phyloP scores from a whole-genome alignment of 2,797 vertebrate species.

The Eupleurogrammus muticus region DNA sequence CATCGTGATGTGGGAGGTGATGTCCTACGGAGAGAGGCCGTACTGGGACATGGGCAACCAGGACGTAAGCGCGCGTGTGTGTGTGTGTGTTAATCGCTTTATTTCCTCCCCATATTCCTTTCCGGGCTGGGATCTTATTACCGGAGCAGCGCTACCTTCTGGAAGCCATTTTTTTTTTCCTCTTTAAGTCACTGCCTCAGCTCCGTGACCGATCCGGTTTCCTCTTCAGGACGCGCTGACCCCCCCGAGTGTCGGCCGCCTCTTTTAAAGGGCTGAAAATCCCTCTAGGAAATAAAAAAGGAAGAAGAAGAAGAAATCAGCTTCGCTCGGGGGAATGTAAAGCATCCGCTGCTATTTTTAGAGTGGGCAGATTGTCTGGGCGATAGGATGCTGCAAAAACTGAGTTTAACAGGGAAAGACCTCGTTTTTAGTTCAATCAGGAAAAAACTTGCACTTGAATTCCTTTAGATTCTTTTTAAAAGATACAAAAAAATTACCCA shows the following conservation, averaged over 20 bases:
- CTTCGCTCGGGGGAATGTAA: conserved; percentile 55
- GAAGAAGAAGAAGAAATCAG: too few relatives aligned
- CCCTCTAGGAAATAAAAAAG: conserved; percentile 25
- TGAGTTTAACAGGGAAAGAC: too few relatives aligned
- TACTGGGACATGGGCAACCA: conserved; percentile 99
- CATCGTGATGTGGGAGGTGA: conserved; percentile 98
- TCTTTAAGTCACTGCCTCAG: conserved; percentile 75
- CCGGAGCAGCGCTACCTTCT: conserved; percentile 55
- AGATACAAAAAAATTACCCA: too few relatives aligned
- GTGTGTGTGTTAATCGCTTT: conserved; percentile 59
- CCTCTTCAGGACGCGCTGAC: conserved; percentile 65
- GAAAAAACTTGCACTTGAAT: too few relatives aligned
- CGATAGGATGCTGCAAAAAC: conserved; percentile 41
- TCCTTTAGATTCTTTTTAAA: too few relatives aligned
- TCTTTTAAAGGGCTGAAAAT: conserved; percentile 61
- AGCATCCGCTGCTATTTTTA: conserved; percentile 52
- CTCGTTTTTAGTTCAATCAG: too few relatives aligned
- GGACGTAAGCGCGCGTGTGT: too few relatives aligned
- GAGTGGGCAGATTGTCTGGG: conserved; percentile 45
- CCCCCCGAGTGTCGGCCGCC: conserved; percentile 45
- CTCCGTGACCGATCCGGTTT: conserved; percentile 82
- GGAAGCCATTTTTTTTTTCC: conserved; percentile 60
- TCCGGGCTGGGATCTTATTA: conserved; percentile 67
- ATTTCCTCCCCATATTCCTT: conserved; percentile 32
- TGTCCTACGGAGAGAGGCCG: conserved; percentile 96